phyloP scores from a whole-genome alignment of 2,113 vertebrate species.

The Orycteropus afer region DNA sequence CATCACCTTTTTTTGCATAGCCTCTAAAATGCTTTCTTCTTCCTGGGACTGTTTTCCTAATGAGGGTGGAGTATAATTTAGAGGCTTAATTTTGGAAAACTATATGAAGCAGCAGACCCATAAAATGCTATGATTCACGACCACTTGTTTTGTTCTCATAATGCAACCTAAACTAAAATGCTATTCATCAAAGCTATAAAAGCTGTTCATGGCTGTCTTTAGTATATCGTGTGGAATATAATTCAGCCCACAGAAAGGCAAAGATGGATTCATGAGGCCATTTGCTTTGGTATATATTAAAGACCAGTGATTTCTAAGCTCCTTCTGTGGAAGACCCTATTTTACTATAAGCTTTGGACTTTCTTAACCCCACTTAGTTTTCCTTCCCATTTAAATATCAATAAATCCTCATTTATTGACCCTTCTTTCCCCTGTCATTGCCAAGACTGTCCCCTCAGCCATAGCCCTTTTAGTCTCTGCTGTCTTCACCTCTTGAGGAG shows the following conservation, averaged over 20 bases:
- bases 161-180: conserved; percentile 86
- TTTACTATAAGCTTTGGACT: conserved; percentile 16
- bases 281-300: conserved; percentile 84
- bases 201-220: conserved; percentile 83
- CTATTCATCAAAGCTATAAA: conserved; percentile 86
- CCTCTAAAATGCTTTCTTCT: conserved; percentile 5
- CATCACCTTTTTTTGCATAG: not conserved
- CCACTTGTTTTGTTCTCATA: conserved; percentile 89
- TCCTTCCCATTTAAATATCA: conserved; percentile 4
- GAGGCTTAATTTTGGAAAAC: conserved; percentile 77
- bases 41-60: conserved; percentile 71
- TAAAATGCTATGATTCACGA: conserved; percentile 88
- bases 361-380: conserved; percentile 29
- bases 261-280: conserved; percentile 82
- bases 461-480: not conserved
- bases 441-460: not conserved
- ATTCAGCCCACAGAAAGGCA: conserved; percentile 84
- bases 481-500: not conserved
- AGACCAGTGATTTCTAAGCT: conserved; percentile 62
- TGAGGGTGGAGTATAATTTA: conserved; percentile 75
- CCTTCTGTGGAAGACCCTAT: conserved; percentile 24
- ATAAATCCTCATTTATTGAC: not conserved
- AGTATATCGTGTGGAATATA: conserved; percentile 84
- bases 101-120: conserved; percentile 77
- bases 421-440: conserved; percentile 14